Conservation (phyloP, 2,113 vertebrate genomes). For the Diadophis punctatus region DNA sequence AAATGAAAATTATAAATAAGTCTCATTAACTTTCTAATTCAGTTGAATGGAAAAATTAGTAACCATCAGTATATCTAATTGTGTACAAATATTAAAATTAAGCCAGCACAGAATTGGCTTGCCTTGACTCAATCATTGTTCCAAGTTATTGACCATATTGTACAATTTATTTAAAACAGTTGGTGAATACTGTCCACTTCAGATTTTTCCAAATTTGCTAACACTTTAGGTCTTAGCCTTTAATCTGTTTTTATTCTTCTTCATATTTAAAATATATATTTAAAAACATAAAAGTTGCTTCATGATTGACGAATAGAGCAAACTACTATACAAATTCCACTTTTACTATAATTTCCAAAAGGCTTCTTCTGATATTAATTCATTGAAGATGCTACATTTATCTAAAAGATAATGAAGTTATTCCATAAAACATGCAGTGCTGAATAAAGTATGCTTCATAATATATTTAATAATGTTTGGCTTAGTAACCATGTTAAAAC, state of each 20-base stretch:
- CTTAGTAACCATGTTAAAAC: neutral
- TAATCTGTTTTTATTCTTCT: neutral
- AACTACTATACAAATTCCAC: neutral
- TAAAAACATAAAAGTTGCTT: neutral
- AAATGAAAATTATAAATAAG: neutral
- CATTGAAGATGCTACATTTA: neutral
- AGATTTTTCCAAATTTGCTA: neutral
- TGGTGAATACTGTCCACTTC: neutral
- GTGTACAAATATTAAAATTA: neutral
- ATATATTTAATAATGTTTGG: neutral
- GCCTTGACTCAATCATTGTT: neutral
- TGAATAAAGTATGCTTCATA: neutral
- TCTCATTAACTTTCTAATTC: neutral
- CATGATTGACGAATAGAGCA: neutral
- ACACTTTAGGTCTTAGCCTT: neutral
- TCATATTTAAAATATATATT: neutral
- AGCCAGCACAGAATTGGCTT: neutral
- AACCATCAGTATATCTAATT: neutral
- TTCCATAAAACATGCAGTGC: neutral
- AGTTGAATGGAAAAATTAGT: neutral
- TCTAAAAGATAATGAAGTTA: neutral
- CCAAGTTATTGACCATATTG: neutral
- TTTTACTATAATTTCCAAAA: neutral
- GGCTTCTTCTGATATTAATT: neutral
- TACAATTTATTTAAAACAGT: neutral